Base-by-base conservation (phyloP, 1,140 invertebrate species). In the Heterodera carotae region DNA sequence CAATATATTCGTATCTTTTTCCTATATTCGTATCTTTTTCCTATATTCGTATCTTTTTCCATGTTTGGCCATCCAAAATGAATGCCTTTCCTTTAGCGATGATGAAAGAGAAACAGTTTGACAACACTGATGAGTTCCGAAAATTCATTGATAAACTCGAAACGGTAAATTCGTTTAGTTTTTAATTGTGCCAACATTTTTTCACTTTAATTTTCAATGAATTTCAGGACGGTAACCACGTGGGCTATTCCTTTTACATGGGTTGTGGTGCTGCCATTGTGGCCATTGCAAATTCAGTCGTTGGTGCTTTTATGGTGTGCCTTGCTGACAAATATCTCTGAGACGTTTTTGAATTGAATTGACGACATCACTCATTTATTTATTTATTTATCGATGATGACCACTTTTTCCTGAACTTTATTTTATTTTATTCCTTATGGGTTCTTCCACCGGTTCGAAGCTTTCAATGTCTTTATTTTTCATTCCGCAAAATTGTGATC, bases 251-350 rank as follows among this genome's bases (percentile, higher is more conserved):
- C 18, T 71, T 71, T 71, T 71, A 71, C 59, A 56, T 71, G 69
- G 69, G 69, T 8, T 71, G 69, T 71, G 69, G 69, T 25, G 69
- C 69, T 3, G 39, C 39, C 59, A 10, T 71, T 48, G 39, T 59
- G 8, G 18, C 69, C 2, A 48, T 71, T 43, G 34, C 36, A 25
- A 71, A 71, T 71, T 56, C 59, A 29, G n/a, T 71, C 59, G 39
- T 71, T 71, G 69, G 69, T 25, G 48, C 69, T n/a, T 71, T 71
- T n/a, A 71, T 71, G 48, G 69, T 71, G 48, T 71, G 69, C 33
- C 59, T 71, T 48, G 69, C 69, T 53, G 48, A 48, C 27, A 71
- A 53, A 31, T 53, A 31, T 70, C 31, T 43, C 18, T n/a, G 59
- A 53, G 12, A 25, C 31, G 39, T 43, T 43, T 43, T 7, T 12